Evolutionary conservation across 2,888 invertebrate genomes (phyloP).

Genomic region (Timandra comae): DNA sequence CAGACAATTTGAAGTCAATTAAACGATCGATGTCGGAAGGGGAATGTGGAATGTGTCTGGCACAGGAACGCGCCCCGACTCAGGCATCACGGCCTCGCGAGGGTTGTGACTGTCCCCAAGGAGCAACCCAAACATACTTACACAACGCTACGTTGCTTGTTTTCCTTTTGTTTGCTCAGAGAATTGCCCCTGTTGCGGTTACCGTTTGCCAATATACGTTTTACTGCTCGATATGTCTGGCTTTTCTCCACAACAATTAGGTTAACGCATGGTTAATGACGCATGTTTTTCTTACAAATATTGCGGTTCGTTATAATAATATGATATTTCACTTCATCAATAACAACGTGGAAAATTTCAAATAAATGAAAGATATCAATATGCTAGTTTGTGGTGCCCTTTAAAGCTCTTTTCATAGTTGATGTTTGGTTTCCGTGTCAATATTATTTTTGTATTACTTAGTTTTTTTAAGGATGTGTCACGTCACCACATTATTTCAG

Average conservation of each 20-base stretch:
- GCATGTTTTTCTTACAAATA: not conserved
- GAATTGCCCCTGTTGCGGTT: slow-evolving; percentile 15
- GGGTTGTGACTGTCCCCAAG: slow-evolving; percentile 26
- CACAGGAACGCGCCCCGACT: slow-evolving; percentile 25
- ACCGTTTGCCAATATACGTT: slow-evolving; percentile 9
- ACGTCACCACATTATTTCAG: no score
- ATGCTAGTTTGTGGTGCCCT: no score
- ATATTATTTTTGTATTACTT: no score
- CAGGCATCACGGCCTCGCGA: slow-evolving; percentile 16
- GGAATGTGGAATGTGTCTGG: slow-evolving; percentile 44
- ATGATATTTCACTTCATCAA: no score
- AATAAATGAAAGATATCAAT: no score
- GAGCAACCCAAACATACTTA: slow-evolving; percentile 42
- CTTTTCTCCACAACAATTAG: slow-evolving; percentile 15
- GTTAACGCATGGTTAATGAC: slow-evolving; percentile 17
- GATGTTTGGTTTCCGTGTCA: no score
- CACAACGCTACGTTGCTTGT: slow-evolving; percentile 20
- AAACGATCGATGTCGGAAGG: slow-evolving; percentile 50
- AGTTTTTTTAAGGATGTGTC: no score
- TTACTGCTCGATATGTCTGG: slow-evolving; percentile 17
- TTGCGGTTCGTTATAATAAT: no score
- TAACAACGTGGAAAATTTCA: no score
- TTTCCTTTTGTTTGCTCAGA: slow-evolving; percentile 27
- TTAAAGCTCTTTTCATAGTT: no score
- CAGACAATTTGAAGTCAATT: slow-evolving; percentile 51